Evolutionary conservation across 2,113 vertebrate species (phyloP).

Genomic region (Camelus dromedarius): DNA sequence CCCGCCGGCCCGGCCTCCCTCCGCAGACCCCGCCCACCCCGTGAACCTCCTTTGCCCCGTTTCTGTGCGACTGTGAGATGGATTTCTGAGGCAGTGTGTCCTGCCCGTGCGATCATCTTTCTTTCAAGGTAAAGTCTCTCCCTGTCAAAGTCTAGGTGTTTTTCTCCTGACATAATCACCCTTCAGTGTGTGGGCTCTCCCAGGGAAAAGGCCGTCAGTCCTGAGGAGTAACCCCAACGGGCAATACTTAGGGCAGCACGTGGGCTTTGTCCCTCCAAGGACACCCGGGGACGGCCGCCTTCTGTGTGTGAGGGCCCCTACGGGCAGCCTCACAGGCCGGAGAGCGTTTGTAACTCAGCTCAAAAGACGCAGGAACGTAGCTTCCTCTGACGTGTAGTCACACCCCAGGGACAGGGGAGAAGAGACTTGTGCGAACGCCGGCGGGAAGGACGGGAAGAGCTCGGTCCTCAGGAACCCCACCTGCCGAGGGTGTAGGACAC

Average conservation of each 20-base stretch:
- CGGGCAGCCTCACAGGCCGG: fast-evolving
- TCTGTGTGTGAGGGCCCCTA: not conserved
- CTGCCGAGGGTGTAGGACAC: not conserved
- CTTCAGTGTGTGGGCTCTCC: too few species aligned
- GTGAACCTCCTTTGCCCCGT: too few species aligned
- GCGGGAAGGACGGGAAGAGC: not conserved
- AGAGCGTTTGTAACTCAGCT: too few species aligned
- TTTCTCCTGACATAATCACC: too few species aligned
- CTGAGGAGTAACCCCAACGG: not conserved
- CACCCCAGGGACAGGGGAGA: too few species aligned
- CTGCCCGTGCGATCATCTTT: not conserved
- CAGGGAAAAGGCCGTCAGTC: not conserved
- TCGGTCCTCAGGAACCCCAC: too few species aligned
- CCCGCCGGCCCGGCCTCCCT: not conserved
- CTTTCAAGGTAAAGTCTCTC: not conserved
- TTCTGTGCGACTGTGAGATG: not conserved
- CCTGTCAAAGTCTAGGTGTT: not conserved
- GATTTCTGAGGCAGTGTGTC: not conserved
- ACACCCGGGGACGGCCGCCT: not conserved
- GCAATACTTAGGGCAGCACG: fast-evolving
- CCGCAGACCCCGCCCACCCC: not conserved
- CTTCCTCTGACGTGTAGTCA: not conserved
- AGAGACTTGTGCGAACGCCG: not conserved
- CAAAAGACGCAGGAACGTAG: fast-evolving
- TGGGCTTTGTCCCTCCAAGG: not conserved